Conservation (phyloP, 2,113 vertebrate species). For the Trachemys scripta region DNA sequence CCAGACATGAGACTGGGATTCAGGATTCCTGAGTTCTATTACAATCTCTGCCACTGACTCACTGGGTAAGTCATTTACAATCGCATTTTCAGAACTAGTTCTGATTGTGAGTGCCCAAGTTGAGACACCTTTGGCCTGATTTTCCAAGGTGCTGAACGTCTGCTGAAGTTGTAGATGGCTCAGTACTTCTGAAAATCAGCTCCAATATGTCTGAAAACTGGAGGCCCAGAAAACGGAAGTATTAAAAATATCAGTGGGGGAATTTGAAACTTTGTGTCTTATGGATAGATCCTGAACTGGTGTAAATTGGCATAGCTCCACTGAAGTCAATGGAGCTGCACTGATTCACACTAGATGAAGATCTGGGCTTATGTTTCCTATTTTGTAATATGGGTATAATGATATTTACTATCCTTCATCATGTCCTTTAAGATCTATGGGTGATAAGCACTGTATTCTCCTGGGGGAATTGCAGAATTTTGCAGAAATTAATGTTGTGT, state of each 20-base stretch:
- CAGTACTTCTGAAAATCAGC: background rate
- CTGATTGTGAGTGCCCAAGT: background rate
- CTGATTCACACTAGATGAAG: background rate
- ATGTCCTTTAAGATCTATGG: constrained; percentile 19
- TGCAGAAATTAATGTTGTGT: too few relatives aligned
- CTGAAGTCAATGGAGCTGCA: background rate
- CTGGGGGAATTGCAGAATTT: too few relatives aligned
- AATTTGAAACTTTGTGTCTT: background rate
- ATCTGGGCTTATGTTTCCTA: constrained; percentile 13
- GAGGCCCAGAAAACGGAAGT: background rate
- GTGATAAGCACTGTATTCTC: background rate
- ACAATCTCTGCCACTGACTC: rapidly evolving
- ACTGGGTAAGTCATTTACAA: background rate
- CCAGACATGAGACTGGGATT: background rate
- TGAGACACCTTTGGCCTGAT: background rate
- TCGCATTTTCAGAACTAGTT: background rate
- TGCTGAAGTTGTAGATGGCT: background rate
- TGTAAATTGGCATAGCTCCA: background rate
- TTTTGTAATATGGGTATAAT: background rate
- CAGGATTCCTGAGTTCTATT: background rate
- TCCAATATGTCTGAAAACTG: background rate
- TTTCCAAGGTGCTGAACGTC: background rate
- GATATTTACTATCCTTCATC: constrained; percentile 27
- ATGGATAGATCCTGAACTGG: background rate
- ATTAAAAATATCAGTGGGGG: background rate